Evolutionary conservation across 2,113 vertebrate genomes (phyloP).

Genomic region (Dissostichus mawsoni): DNA sequence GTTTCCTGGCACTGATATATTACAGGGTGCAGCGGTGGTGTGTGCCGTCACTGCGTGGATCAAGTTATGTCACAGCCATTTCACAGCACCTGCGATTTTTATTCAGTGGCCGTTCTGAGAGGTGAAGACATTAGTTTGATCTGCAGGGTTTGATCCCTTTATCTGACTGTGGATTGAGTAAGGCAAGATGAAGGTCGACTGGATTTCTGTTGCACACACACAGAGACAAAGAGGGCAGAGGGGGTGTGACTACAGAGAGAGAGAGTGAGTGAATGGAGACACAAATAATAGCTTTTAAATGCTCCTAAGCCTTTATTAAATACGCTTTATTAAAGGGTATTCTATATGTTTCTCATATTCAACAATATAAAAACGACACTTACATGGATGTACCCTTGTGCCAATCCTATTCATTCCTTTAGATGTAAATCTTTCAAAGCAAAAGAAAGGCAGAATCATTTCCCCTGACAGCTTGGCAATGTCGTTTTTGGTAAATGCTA

Average conservation of each 20-base stretch:
- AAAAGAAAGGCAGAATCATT: background rate
- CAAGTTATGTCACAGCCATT: conserved; percentile 83
- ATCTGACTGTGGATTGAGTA: conserved; percentile 75
- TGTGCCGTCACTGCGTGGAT: conserved; percentile 76
- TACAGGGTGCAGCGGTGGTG: conserved; percentile 68
- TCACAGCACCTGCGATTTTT: conserved; percentile 70
- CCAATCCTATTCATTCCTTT: background rate
- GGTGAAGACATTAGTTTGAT: conserved; percentile 79
- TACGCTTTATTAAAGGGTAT: conserved; percentile 7
- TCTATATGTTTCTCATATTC: background rate
- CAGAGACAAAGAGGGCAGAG: conserved; percentile 11
- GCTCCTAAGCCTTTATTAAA: background rate
- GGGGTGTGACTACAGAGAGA: background rate
- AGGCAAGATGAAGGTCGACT: conserved; percentile 77
- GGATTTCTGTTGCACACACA: conserved; percentile 29
- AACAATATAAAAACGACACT: background rate
- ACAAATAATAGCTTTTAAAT: background rate
- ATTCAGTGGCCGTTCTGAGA: conserved; percentile 70
- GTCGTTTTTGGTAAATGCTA: background rate
- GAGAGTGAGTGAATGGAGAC: conserved; percentile 7
- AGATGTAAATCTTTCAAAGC: background rate
- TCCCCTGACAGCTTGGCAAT: background rate
- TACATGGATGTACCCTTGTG: too few relatives aligned
- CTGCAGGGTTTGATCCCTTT: conserved; percentile 73
- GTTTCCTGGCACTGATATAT: conserved; percentile 87